A percentile compares a stretch with the other conserved stretches of the same genome.
Evolutionary conservation across 2,888 invertebrate species (phyloP).

Genomic region (Polia nebulosa): DNA sequence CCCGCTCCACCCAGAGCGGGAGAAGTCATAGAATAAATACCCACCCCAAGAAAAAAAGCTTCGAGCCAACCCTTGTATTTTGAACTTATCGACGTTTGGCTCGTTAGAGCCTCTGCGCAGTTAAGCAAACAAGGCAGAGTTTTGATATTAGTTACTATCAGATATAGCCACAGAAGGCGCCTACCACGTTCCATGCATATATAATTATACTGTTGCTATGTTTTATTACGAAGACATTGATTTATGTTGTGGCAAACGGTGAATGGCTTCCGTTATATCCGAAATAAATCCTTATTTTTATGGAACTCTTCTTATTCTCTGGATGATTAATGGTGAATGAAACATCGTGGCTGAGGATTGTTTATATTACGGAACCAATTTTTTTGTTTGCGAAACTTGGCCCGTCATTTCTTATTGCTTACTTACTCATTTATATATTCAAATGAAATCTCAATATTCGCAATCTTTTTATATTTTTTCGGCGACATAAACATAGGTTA

Average conservation of each 20-base stretch:
- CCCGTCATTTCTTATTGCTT: not conserved
- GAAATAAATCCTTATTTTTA: slow-evolving; percentile 34
- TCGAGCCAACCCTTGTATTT: no score
- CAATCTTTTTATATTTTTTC: no score
- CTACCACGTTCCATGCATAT: slow-evolving; percentile 5
- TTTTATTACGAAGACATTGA: slow-evolving; percentile 34
- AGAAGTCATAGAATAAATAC: no score
- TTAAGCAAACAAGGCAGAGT: no score
- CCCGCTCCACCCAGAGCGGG: no score
- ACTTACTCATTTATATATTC: not conserved
- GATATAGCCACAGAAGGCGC: not conserved
- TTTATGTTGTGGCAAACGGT: slow-evolving; percentile 30
- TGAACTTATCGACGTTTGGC: no score
- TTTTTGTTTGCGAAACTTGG: not conserved
- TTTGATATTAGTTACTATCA: not conserved
- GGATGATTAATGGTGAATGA: slow-evolving; percentile 43
- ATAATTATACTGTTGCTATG: slow-evolving; percentile 8
- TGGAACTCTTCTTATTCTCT: slow-evolving; percentile 20
- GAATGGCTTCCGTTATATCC: slow-evolving; percentile 19
- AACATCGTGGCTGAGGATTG: slow-evolving; percentile 11
- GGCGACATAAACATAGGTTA: no score
- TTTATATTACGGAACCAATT: slow-evolving; percentile 1
- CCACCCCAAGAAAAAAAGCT: no score
- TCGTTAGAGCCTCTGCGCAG: no score
- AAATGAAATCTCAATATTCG: no score